phyloP scores from a whole-genome alignment of 2,797 vertebrate genomes.

The Oophaga sylvatica region DNA sequence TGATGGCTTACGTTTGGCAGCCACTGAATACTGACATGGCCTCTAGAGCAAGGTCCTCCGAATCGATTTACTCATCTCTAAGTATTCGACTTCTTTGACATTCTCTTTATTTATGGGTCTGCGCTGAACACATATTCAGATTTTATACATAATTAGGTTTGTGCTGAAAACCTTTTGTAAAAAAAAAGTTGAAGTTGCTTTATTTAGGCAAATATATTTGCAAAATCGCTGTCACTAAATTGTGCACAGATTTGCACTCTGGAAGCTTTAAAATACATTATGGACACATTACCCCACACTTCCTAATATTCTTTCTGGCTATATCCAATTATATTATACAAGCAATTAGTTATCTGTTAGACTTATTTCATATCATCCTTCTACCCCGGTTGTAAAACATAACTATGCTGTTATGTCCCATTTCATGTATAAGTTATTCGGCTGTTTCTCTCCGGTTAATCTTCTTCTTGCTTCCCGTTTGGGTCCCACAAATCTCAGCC shows the following conservation, averaged over 20 bases:
- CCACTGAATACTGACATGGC: too few species aligned
- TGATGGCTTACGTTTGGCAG: too few species aligned
- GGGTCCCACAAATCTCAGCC: slow-evolving; percentile 51
- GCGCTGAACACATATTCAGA: background rate
- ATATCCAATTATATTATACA: slow-evolving; percentile 25
- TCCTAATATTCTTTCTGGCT: background rate
- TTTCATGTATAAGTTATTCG: slow-evolving; percentile 52
- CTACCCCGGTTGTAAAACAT: slow-evolving; percentile 39
- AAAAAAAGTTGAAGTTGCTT: background rate
- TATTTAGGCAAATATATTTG: background rate
- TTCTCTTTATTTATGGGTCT: background rate
- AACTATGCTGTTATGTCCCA: slow-evolving; percentile 32
- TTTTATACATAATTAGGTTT: background rate
- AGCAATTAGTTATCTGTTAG: slow-evolving; percentile 48
- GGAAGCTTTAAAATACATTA: slow-evolving; percentile 15
- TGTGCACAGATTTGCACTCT: background rate
- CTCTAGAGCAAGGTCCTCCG: too few species aligned
- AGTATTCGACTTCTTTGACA: background rate
- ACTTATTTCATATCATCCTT: slow-evolving; percentile 11
- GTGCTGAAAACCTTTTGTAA: background rate
- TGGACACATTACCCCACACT: slow-evolving; percentile 8
- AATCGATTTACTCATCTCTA: too few species aligned
- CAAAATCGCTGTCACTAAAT: background rate
- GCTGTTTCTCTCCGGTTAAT: slow-evolving; percentile 39
- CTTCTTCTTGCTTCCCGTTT: slow-evolving; percentile 47